Conservation (phyloP, 1,140 invertebrate genomes). For the Cydia splendana region DNA sequence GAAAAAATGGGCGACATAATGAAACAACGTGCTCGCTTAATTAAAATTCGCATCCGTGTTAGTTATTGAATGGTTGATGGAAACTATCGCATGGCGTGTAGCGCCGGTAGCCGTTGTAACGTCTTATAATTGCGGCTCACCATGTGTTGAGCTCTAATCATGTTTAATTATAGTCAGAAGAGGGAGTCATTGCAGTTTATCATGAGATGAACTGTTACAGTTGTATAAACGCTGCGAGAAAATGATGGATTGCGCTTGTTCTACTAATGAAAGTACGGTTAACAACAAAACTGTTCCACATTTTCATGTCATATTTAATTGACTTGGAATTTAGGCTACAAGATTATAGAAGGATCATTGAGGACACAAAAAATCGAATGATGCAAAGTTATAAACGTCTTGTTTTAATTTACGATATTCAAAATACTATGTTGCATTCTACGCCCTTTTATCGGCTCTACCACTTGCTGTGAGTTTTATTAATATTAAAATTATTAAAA, state of each 20-base stretch:
- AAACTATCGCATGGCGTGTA: slow-evolving; percentile 71
- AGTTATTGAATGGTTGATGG: slow-evolving; percentile 65
- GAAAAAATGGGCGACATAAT: slow-evolving; percentile 45
- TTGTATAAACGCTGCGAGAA: slow-evolving; percentile 61
- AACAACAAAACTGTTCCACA: background rate
- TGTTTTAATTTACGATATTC: slow-evolving; percentile 11
- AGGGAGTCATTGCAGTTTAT: slow-evolving; percentile 76
- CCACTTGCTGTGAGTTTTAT: slow-evolving; percentile 10
- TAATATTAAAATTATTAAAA: background rate
- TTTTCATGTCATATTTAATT: background rate
- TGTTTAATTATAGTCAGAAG: slow-evolving; percentile 73
- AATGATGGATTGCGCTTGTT: slow-evolving; percentile 53
- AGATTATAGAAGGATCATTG: background rate
- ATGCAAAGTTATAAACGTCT: slow-evolving; percentile 19
- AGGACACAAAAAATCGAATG: background rate
- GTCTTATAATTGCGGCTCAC: slow-evolving; percentile 72
- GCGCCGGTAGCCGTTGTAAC: slow-evolving; percentile 64
- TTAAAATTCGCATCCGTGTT: slow-evolving; percentile 67
- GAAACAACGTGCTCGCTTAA: slow-evolving; percentile 51
- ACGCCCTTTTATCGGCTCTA: background rate
- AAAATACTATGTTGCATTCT: slow-evolving; percentile 21
- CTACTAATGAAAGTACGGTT: slow-evolving; percentile 45
- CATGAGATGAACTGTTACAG: slow-evolving; percentile 78
- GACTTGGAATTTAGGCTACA: too few relatives aligned
- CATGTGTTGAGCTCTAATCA: slow-evolving; percentile 77